Base-by-base conservation (phyloP, 2,797 vertebrate genomes). In the Rhinophrynus dorsalis region DNA sequence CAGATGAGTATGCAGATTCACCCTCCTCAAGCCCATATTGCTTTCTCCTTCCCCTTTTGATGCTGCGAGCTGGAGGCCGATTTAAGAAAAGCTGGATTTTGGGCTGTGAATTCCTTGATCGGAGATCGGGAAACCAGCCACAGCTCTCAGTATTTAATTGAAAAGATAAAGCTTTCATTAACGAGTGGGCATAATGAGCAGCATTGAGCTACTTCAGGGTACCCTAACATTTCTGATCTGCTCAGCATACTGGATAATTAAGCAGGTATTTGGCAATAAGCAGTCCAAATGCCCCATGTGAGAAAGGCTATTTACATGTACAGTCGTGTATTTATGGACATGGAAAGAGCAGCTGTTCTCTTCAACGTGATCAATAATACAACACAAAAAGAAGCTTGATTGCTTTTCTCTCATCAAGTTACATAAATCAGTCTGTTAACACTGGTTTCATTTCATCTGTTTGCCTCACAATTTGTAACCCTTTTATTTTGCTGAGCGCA, bases 1-100 rank as follows among this genome's bases (percentile, higher is more conserved):
- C 61, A 65, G 54, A 72, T 72, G 61, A 72, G 54, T 37, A 18
- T 52, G 69, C 61, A 42, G 32, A 52, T 72, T 40, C 12, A 15
- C 61, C 50, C 69, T 51, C 54, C 42, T 30, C 23, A 48, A 24
- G 18, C 30, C 51, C 68, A 48, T 64, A 57, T 58, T 71, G 30
- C 40, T 55, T 18, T 32, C 68, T 57, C 2, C 26, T 12, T 30
- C 7, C 35, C 29, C 29, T 27, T 37, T 56, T 57, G 20, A 48
- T 3, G 13, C 8, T 11, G 35, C 7, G 21, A 32, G 58, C 48
- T 35, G 51, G 47, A 52, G 30, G 45, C 55, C 33, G 68, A 29
- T 64, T 24, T 35, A 30, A 56, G 29, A 57, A 44, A 37, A 56
- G 68, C 21, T 58, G 60, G 52, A 32, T 57, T 38, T 40, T 32